These are phyloP conservation scores for Triplophysa rosa DNA, from an alignment of 2,113 vertebrate genomes.

Conservation along the genomic window DNA sequence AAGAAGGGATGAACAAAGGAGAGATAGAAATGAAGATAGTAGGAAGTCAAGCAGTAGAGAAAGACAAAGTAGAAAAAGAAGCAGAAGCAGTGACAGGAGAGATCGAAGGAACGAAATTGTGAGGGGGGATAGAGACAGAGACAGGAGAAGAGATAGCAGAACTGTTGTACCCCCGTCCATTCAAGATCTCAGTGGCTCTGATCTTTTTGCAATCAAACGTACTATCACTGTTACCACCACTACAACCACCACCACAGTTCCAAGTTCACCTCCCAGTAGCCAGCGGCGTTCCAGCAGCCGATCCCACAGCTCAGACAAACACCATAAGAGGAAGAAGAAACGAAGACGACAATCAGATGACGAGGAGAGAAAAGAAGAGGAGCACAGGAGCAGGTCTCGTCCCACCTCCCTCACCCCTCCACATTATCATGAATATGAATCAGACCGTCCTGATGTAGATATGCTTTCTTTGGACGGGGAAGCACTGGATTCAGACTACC, in stretches of 20 bases:
- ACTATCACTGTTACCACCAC: constrained; percentile 87
- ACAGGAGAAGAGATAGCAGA: constrained; percentile 73
- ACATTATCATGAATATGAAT: constrained; percentile 70
- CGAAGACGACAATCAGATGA: constrained; percentile 66
- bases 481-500: constrained; percentile 79
- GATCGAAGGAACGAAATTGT: constrained; percentile 50
- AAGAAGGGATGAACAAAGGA: constrained; percentile 54
- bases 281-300: constrained; percentile 65
- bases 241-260: constrained; percentile 69
- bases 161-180: constrained; percentile 89
- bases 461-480: constrained; percentile 77
- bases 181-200: constrained; percentile 90
- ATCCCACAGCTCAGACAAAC: constrained; percentile 69
- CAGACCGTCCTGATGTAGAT: constrained; percentile 72
- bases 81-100: constrained; percentile 62
- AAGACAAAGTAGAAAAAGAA: constrained; percentile 61
- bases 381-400: constrained; percentile 62
- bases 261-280: constrained; percentile 71
- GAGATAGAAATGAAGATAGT: constrained; percentile 59
- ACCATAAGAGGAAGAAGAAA: constrained; percentile 74
- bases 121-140: constrained; percentile 57
- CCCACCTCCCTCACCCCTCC: constrained; percentile 62
- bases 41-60: constrained; percentile 66
- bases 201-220: constrained; percentile 91
- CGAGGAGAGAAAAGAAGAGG: constrained; percentile 69